phyloP scores from a whole-genome alignment of 35 echinoderm and acorn worm genomes.

The Ophioderma brevispina region DNA sequence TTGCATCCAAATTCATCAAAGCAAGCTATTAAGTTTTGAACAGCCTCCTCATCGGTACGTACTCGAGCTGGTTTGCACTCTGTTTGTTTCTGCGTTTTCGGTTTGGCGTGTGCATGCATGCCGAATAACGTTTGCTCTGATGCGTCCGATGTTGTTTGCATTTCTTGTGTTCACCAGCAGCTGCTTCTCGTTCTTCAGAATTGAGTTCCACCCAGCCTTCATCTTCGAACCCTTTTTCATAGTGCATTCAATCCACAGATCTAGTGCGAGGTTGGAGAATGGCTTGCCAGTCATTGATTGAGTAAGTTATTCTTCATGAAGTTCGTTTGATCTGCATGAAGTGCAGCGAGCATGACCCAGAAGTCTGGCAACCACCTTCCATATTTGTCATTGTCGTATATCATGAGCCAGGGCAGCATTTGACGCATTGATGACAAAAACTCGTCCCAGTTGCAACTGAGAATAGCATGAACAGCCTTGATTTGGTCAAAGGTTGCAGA shows the following conservation, averaged over 20 bases:
- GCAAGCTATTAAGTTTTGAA: neutral
- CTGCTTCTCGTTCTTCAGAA: conserved; percentile 12
- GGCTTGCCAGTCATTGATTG: neutral
- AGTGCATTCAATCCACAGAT: conserved; percentile 7
- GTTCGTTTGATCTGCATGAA: neutral
- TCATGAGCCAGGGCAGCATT: neutral
- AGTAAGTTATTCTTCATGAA: neutral
- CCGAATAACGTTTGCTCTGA: too few relatives aligned
- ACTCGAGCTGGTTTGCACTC: too few relatives aligned
- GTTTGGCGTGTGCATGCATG: too few relatives aligned
- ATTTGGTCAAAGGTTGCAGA: too few relatives aligned
- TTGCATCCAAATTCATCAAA: neutral
- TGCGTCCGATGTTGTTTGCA: too few relatives aligned
- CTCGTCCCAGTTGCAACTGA: neutral
- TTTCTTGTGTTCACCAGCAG: too few relatives aligned
- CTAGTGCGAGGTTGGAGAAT: neutral
- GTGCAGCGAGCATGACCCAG: neutral
- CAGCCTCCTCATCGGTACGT: too few relatives aligned
- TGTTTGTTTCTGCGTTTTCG: too few relatives aligned
- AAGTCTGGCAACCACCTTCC: neutral
- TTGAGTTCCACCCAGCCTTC: neutral
- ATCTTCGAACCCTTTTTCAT: neutral
- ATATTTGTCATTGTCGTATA: neutral
- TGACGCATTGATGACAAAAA: neutral
- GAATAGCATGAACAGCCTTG: neutral